Evolutionary conservation across 1,140 invertebrate genomes (phyloP), one percentile per base, ranked within the genome.

Genomic region (Anastrepha obliqua): DNA sequence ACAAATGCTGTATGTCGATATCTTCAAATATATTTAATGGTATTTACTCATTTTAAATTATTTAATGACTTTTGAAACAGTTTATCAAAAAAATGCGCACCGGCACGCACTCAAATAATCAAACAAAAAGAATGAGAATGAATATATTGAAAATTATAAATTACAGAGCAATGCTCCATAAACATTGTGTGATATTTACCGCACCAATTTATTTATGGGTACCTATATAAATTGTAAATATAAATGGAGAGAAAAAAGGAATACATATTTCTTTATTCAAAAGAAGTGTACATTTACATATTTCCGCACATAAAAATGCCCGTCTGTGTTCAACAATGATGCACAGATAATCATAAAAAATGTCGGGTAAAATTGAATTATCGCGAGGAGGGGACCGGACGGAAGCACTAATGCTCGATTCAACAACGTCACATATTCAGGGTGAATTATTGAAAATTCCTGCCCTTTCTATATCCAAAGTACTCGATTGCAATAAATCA

Each of bases 401-500:
- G 74, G 74, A 58, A 81, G 51, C 44, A 81, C 74, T 81, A 55
- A 51, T 81, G 47, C 47, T 29, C 17, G 74, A 15, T 55, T n/a
- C 47, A 81, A 81, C 74, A 81, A 81, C 55, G 47, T 17, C 47
- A 29, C 17, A 20, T n/a, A 29, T 81, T 81, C 44, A 81, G 7
- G 13, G 15, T 4, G 74, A 55, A 20, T 58, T 81, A 81, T 81
- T 81, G 74, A 81, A 81, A 81, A 81, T 81, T 81, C 74, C 47
- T 58, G 70, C 20, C 47, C 9, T 55, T 81, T 81, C 29, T 81
- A 11, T 20, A 7, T 20, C 47, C 74, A 81, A 81, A 29, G 11
- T 58, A 81, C 47, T 55, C 51, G 7, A 29, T 81, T 81, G n/a
- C 44, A 81, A 81, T 81, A 81, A 81, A 81, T 81, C 74, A 81